Percentiles rank a stretch among this genome's conserved stretches.
phyloP scores from a whole-genome alignment of 1,140 invertebrate genomes.

The Heterodera carotae region DNA sequence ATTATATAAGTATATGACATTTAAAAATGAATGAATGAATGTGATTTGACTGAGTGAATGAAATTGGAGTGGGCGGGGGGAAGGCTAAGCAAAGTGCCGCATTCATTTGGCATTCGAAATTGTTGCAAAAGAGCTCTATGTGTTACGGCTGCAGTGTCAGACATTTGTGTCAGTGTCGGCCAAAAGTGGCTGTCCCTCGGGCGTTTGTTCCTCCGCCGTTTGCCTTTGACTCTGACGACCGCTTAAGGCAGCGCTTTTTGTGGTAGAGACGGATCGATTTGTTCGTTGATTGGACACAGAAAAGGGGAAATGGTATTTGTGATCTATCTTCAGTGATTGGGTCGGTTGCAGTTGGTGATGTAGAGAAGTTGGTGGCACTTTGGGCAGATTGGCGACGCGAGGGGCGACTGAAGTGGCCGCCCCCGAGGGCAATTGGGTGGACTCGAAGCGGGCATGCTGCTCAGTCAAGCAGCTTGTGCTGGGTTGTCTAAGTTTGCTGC shows the following conservation, averaged over 20 bases:
- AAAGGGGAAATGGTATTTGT: not conserved
- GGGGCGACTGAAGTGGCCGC: not conserved
- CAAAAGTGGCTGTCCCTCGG: not conserved
- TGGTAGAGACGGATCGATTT: not conserved
- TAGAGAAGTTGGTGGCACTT: conserved; percentile 21
- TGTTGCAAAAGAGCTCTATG: no score
- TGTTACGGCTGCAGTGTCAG: no score
- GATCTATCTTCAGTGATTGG: conserved; percentile 15
- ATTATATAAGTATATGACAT: no score
- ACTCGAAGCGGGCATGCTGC: not conserved
- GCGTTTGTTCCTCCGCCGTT: not conserved
- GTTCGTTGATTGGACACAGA: not conserved
- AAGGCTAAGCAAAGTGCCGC: no score
- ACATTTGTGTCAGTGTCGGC: not conserved
- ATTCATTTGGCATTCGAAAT: no score
- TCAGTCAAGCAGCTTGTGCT: not conserved
- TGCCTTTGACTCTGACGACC: not conserved
- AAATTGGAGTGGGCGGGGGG: not conserved
- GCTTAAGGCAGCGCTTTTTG: not conserved
- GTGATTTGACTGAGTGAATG: not conserved
- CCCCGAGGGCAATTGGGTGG: not conserved
- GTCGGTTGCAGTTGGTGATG: conserved; percentile 18
- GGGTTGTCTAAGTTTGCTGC: no score
- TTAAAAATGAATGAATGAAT: no score
- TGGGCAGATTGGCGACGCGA: not conserved